A percentile compares a stretch with the other conserved stretches of the same genome.
Conservation (phyloP, 2,113 vertebrate genomes). For the Dasyurus viverrinus region DNA sequence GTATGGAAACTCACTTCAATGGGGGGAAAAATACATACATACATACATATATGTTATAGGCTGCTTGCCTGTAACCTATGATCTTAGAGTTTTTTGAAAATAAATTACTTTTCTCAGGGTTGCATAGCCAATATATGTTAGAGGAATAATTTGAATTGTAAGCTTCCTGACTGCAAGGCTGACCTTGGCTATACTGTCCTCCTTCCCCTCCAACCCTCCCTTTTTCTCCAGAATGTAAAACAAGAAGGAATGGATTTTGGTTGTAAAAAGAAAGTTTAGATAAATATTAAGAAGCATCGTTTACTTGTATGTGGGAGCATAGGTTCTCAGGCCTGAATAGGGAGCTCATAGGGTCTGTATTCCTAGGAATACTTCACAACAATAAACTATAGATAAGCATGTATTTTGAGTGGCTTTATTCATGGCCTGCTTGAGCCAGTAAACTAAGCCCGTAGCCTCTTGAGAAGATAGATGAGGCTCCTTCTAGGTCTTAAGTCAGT, state of each 20-base stretch:
- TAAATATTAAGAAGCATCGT: not conserved
- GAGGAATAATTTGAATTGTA: not conserved
- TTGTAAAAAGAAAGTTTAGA: not conserved
- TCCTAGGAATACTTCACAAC: not conserved
- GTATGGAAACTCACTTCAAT: not conserved
- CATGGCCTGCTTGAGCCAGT: not conserved
- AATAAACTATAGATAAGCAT: not conserved
- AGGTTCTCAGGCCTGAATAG: not conserved
- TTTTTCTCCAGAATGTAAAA: not conserved
- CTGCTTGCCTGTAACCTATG: not conserved
- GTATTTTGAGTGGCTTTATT: not conserved
- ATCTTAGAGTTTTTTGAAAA: not conserved
- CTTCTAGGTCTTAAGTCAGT: not conserved
- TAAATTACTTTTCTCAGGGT: not conserved
- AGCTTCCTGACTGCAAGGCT: not conserved
- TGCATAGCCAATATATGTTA: not conserved
- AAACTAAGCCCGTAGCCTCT: constrained; percentile 23
- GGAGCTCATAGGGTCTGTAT: not conserved
- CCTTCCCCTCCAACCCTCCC: too few relatives aligned
- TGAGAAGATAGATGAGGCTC: not conserved
- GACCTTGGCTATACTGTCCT: not conserved
- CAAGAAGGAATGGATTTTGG: not conserved
- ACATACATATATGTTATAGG: too few relatives aligned
- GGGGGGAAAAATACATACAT: too few relatives aligned
- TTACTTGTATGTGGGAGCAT: not conserved